Base-by-base conservation (phyloP, 2,888 invertebrate species). In the Cryptus armator region DNA sequence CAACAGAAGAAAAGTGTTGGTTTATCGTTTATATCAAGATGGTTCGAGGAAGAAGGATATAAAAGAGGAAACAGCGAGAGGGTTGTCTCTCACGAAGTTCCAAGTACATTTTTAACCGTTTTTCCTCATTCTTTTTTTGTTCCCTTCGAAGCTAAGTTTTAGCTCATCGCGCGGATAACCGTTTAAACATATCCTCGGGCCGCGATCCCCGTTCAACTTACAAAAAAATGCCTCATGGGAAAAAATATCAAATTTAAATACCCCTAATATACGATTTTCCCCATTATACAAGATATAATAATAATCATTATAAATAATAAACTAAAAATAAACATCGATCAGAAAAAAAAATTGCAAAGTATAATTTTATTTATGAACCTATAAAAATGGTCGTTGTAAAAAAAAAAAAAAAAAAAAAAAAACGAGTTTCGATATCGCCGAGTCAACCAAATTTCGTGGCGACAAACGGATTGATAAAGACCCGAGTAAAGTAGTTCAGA, bases 1-100 rank as follows among this genome's bases (percentile, higher is more conserved):
- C 29, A n/a, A 67, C 37, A 70, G 72, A 84, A 84, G 72, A 84
- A 84, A 84, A 83, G 86, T 86, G 83, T 86, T 87, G 87, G 87
- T 88, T 87, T 89, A 87, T 87, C 88, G 89, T 86, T 88, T 87
- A 79, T 87, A 88, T 87, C 85, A 85, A 83, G 81, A 87, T 85
- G 80, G 77, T 78, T 81, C 48, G 43, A 53, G 24, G 72, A 74
- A 46, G 44, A 46, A 44, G 12, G 12, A 70, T 62, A 29, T 62
- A 29, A 51, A 16, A 43, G 24, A 67, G 44, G 29, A 10, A 46
- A 66, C 64, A 24, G 53, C 10, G 19, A 44, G 71, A 46, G 79
- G 81, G 79, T 83, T 79, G 70, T 83, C 78, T 85, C 85, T 84
- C 85, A 84, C 80, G 85, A 68, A 64, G 68, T 74, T 81, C 64